These are phyloP conservation scores for Plectropomus leopardus DNA, from an alignment of 2,113 vertebrate genomes.

Conservation along the genomic window DNA sequence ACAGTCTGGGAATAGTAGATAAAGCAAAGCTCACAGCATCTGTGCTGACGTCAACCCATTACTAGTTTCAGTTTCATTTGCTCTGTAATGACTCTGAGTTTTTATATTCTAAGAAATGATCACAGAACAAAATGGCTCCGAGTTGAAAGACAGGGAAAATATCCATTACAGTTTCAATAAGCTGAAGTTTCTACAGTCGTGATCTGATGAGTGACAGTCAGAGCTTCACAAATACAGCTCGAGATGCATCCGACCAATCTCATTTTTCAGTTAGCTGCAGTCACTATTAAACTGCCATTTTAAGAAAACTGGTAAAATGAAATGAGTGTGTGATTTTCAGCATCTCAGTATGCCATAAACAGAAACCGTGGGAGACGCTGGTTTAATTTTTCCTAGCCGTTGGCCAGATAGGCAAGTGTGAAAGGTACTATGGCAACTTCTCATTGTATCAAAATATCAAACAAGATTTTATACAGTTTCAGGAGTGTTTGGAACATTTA, in stretches of 20 bases:
- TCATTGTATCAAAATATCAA: slow-evolving; percentile 29
- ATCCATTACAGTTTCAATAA: not conserved
- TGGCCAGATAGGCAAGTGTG: slow-evolving; percentile 19
- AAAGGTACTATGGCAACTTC: slow-evolving; percentile 30
- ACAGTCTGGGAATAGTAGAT: slow-evolving; percentile 49
- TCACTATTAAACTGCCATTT: slow-evolving; percentile 18
- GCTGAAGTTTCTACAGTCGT: not conserved
- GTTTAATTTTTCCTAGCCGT: slow-evolving; percentile 16
- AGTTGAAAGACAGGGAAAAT: not conserved
- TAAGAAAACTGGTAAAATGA: not conserved
- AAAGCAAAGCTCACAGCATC: slow-evolving; percentile 53
- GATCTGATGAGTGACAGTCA: not conserved
- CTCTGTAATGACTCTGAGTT: slow-evolving; percentile 25
- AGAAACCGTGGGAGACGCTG: slow-evolving; percentile 13
- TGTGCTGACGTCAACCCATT: slow-evolving; percentile 1
- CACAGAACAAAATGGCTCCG: not conserved
- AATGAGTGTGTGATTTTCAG: slow-evolving; percentile 23
- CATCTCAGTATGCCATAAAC: not conserved
- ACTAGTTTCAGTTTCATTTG: slow-evolving; percentile 11
- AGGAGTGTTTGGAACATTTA: slow-evolving; percentile 23
- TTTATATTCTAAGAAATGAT: slow-evolving; percentile 22
- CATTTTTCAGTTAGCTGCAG: slow-evolving; percentile 10
- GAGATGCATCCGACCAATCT: not conserved
- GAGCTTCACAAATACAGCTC: slow-evolving; percentile 1
- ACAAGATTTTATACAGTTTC: slow-evolving; percentile 29